Evolutionary conservation across 2,797 vertebrate genomes (phyloP).

Genomic region (Enteromius radiatus): DNA sequence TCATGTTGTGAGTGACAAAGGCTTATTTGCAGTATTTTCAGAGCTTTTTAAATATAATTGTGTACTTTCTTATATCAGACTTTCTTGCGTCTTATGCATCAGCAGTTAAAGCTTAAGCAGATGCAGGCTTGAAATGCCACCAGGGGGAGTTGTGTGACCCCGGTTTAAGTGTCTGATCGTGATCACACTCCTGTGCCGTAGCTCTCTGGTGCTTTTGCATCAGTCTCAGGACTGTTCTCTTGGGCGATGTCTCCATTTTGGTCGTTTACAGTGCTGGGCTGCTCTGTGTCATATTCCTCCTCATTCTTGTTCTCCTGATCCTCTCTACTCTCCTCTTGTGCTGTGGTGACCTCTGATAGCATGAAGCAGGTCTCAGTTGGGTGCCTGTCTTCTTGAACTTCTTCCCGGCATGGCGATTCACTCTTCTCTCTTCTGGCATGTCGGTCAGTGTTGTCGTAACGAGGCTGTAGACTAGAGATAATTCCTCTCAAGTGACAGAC

Average conservation of each 20-base stretch:
- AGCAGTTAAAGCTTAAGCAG: conserved; percentile 21
- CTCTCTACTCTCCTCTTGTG: not conserved
- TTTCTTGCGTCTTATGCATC: not conserved
- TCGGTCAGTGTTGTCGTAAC: conserved; percentile 33
- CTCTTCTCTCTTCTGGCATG: not conserved
- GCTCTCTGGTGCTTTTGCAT: not conserved
- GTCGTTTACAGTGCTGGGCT: not conserved
- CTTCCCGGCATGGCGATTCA: not conserved
- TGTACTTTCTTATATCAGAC: not conserved
- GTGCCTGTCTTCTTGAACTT: not conserved
- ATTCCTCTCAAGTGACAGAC: conserved; percentile 61
- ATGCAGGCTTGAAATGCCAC: not conserved
- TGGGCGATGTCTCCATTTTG: conserved; percentile 16
- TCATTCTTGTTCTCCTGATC: conserved; percentile 11
- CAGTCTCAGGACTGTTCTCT: not conserved
- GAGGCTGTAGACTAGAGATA: not conserved
- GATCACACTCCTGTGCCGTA: not conserved
- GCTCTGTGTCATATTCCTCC: not conserved
- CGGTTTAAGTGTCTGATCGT: not conserved
- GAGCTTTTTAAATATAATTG: not conserved
- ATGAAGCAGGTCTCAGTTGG: conserved; percentile 59
- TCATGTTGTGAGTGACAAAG: not conserved
- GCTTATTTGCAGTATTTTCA: not conserved
- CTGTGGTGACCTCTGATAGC: conserved; percentile 57
- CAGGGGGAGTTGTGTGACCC: conserved; percentile 19